Evolutionary conservation across 2,113 vertebrate genomes (phyloP), one percentile per base, ranked within the genome.

Genomic region (Ammodytes marinus): DNA sequence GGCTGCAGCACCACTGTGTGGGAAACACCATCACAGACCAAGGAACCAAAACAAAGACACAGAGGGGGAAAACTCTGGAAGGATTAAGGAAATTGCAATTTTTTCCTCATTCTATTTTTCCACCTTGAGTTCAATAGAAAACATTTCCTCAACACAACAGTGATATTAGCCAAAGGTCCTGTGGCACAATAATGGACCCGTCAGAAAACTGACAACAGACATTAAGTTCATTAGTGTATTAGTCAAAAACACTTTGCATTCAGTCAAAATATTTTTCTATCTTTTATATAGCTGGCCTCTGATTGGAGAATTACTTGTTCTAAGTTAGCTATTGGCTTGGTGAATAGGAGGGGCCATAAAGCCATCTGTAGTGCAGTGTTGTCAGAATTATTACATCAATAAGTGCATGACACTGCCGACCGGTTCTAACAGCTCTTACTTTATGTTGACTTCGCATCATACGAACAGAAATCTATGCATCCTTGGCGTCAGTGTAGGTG

Each of bases 11-110:
- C 75, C 73, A 71, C 80, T 83, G 85, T 88, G 86, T 86, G 89
- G 90, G 91, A 93, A 93, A 89, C 82, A 91, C 78, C 72, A 83
- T 77, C 52, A 82, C 88, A 80, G 80, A 83, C 69, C 72, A 68
- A 79, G 69, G 53, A 82, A 88, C 83, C 82, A 88, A 91, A 92
- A 93, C 91, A 92, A 90, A 85, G 60, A 83, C 49, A 78, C 67
- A 72, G 66, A 69, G 66, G 45, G 19, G 68, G 74, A 84, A 84
- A 82, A 72, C 55, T 68, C 50, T 27, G 74, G 17, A 54, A 70
- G 76, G 59, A 91, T 83, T 72, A 88, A 91, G 89, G 90, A 92
- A 94, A 89, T 79, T 69, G 76, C 40, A 27, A 68, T 78, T 75
- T 86, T 77, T 70, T 54, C 72, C 61, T 46, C 35, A 57, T 79